A percentile compares a stretch with the other conserved stretches of the same genome.
Conservation (phyloP, 2,797 vertebrate species). For the Morus bassanus region DNA sequence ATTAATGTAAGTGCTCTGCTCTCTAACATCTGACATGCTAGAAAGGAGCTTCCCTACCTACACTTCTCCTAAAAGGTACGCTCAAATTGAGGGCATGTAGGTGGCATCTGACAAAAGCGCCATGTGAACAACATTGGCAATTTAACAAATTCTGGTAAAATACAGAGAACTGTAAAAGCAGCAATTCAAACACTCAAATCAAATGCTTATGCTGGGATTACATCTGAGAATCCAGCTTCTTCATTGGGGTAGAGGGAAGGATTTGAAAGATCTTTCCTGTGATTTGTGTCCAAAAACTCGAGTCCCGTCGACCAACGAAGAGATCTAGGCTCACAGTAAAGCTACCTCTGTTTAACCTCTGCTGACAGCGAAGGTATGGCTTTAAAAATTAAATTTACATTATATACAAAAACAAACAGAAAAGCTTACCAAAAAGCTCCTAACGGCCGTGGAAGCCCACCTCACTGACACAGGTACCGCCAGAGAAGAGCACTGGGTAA, state of each 20-base stretch:
- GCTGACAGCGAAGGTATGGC: rapidly evolving
- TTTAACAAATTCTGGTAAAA: constrained; percentile 29
- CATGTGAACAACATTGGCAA: constrained; percentile 14
- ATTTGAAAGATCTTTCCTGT: background rate
- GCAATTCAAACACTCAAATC: constrained; percentile 31
- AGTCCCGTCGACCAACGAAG: background rate
- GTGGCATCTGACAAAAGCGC: constrained; percentile 55
- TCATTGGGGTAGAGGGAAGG: background rate
- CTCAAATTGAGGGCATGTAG: constrained; percentile 44
- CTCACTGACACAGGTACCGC: rapidly evolving
- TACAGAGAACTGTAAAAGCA: constrained; percentile 24
- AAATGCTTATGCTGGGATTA: background rate
- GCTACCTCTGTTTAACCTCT: background rate
- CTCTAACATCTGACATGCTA: background rate
- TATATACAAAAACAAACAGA: background rate
- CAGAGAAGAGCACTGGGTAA: too few relatives aligned
- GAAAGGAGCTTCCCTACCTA: constrained; percentile 35
- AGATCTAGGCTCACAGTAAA: background rate
- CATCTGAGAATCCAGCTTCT: background rate
- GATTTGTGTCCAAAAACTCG: background rate
- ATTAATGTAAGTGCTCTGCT: background rate
- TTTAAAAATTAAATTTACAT: background rate
- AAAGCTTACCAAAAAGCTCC: too few relatives aligned
- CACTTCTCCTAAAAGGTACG: background rate
- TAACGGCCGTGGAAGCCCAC: rapidly evolving